Percentiles rank a stretch among this genome's conserved stretches.
Evolutionary conservation across 1,140 invertebrate species (phyloP).

Genomic region (Globodera rostochiensis): DNA sequence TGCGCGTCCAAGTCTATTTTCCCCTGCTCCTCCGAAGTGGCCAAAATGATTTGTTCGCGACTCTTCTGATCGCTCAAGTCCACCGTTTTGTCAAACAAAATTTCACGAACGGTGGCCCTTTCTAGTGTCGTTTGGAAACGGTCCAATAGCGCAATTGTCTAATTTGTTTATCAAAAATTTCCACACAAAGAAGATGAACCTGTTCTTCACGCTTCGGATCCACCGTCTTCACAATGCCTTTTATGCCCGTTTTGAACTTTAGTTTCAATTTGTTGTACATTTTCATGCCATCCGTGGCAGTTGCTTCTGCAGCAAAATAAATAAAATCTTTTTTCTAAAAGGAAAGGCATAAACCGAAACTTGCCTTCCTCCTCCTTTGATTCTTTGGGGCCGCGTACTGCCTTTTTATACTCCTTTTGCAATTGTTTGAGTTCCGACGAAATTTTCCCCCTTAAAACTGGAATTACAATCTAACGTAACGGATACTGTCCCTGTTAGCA

Average conservation of each 20-base stretch:
- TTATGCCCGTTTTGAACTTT: slow-evolving; percentile 73
- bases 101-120: slow-evolving; percentile 48
- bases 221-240: slow-evolving; percentile 67
- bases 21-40: slow-evolving; percentile 45
- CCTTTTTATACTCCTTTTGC: slow-evolving; percentile 60
- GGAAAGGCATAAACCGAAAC: not conserved
- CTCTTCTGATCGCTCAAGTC: slow-evolving; percentile 53
- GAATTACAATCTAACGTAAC: too few relatives aligned
- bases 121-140: slow-evolving; percentile 77
- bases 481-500: too few relatives aligned
- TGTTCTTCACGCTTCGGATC: slow-evolving; percentile 67
- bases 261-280: slow-evolving; percentile 77
- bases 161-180: slow-evolving; percentile 18
- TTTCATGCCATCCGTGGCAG: slow-evolving; percentile 73
- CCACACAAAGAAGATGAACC: slow-evolving; percentile 20
- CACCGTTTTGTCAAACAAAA: slow-evolving; percentile 66
- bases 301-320: slow-evolving; percentile 63
- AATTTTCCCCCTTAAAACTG: slow-evolving; percentile 48
- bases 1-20: slow-evolving; percentile 55
- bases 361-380: slow-evolving; percentile 39
- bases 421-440: slow-evolving; percentile 53
- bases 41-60: slow-evolving; percentile 43
- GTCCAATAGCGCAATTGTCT: slow-evolving; percentile 77
- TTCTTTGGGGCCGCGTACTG: slow-evolving; percentile 55
- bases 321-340: not conserved